phyloP scores from a whole-genome alignment of 1,140 invertebrate species.

The Drosophila chauvacae region DNA sequence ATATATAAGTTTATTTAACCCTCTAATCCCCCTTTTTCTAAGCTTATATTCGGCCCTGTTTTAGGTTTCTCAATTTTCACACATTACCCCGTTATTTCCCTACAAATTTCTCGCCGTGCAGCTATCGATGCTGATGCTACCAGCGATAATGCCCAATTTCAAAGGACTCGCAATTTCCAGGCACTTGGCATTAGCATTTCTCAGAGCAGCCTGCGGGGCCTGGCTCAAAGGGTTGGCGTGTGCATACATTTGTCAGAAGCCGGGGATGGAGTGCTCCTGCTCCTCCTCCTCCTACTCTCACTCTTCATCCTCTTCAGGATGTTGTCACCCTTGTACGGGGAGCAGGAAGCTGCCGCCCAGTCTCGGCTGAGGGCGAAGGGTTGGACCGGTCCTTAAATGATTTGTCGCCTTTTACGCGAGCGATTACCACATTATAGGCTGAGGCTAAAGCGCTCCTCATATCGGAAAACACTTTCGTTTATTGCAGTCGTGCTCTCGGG shows the following conservation, averaged over 20 bases:
- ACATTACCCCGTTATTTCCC: not conserved
- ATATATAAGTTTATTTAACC: too few relatives aligned
- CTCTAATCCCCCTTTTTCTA: too few relatives aligned
- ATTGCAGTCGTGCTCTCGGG: slow-evolving; percentile 53
- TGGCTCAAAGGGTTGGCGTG: slow-evolving; percentile 67
- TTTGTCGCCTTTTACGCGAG: slow-evolving; percentile 84
- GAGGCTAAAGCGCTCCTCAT: slow-evolving; percentile 75
- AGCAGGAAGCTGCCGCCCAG: not conserved
- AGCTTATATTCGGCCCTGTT: too few relatives aligned
- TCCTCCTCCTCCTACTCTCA: not conserved
- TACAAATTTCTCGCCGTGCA: not conserved
- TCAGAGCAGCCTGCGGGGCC: slow-evolving; percentile 44
- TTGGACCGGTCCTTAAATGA: slow-evolving; percentile 78
- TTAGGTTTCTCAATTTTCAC: not conserved
- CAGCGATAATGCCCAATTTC: slow-evolving; percentile 68
- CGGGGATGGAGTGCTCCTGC: slow-evolving; percentile 10
- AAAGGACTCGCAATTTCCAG: slow-evolving; percentile 41
- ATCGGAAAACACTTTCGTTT: slow-evolving; percentile 83
- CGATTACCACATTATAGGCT: slow-evolving; percentile 84
- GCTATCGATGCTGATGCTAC: slow-evolving; percentile 21
- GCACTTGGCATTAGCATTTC: slow-evolving; percentile 50
- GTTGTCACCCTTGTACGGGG: slow-evolving; percentile 73
- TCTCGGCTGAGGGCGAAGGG: not conserved
- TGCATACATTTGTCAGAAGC: slow-evolving; percentile 62
- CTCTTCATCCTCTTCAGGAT: slow-evolving; percentile 30